These are phyloP conservation scores for Thereva nobilitata DNA, from an alignment of 2,888 invertebrate genomes.

Conservation along the genomic window DNA sequence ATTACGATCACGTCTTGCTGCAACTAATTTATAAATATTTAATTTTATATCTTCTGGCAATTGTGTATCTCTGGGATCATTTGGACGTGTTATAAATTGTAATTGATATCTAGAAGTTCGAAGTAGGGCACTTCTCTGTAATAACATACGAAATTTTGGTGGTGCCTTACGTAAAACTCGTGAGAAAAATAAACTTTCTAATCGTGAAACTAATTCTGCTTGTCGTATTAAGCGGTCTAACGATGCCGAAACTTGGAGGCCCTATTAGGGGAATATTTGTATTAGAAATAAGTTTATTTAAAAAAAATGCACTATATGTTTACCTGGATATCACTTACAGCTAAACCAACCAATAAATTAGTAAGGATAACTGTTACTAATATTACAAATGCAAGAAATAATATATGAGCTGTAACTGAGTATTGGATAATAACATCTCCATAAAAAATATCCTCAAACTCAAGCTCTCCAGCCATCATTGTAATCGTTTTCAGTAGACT, in stretches of 20 bases:
- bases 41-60: slow-evolving; percentile 75
- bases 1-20: slow-evolving; percentile 67
- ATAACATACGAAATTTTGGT: slow-evolving; percentile 65
- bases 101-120: slow-evolving; percentile 75
- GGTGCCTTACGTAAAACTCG: slow-evolving; percentile 71
- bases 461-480: slow-evolving; percentile 88
- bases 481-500: slow-evolving; percentile 75
- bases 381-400: slow-evolving; percentile 77
- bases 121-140: slow-evolving; percentile 74
- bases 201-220: slow-evolving; percentile 78
- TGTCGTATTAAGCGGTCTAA: slow-evolving; percentile 79
- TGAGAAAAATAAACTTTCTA: slow-evolving; percentile 83
- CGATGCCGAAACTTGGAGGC: slow-evolving; percentile 78
- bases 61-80: slow-evolving; percentile 79
- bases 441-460: slow-evolving; percentile 83
- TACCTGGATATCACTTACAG: slow-evolving; percentile 80
- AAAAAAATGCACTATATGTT: slow-evolving; percentile 46
- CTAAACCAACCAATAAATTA: slow-evolving; percentile 81
- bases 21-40: slow-evolving; percentile 74
- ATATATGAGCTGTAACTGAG: slow-evolving; percentile 73
- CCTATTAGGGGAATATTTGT: slow-evolving; percentile 58
- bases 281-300: neutral
- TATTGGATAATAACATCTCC: slow-evolving; percentile 63
- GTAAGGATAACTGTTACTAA: slow-evolving; percentile 81
- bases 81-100: slow-evolving; percentile 75